Conservation (phyloP, 1,140 invertebrate species). For the Leucophenga varia region DNA sequence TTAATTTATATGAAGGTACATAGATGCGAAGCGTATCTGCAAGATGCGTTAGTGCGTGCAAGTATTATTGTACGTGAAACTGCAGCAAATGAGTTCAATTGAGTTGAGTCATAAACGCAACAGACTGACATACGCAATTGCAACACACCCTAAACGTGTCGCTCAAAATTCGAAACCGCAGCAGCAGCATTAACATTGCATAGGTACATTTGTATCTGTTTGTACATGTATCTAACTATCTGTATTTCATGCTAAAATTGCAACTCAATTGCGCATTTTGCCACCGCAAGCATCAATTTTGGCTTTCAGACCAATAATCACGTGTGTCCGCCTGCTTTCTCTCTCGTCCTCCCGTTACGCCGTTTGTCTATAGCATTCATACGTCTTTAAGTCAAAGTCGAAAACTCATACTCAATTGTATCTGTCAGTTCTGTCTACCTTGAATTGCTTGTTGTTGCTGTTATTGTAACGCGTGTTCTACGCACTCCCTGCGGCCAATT, state of each 20-base stretch:
- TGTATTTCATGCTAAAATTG: constrained; percentile 30
- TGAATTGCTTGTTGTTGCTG: no score
- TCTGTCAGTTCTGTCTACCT: no score
- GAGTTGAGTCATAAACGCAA: not conserved
- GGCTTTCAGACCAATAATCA: constrained; percentile 34
- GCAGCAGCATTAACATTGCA: constrained; percentile 10
- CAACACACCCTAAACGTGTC: constrained; percentile 49
- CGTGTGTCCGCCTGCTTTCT: constrained; percentile 21
- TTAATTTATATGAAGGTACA: constrained; percentile 19
- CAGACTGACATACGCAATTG: no score
- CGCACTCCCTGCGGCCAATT: constrained; percentile 47
- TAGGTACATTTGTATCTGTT: constrained; percentile 3
- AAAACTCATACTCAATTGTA: no score
- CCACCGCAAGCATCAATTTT: constrained; percentile 50
- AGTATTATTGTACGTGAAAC: no score
- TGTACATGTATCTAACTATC: constrained; percentile 27
- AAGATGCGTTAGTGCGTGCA: constrained; percentile 1
- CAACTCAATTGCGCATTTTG: constrained; percentile 53
- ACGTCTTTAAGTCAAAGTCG: no score
- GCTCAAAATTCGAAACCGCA: constrained; percentile 47
- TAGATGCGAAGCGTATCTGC: not conserved
- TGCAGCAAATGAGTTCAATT: constrained; percentile 8
- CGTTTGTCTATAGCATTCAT: no score
- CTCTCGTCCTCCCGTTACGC: not conserved
- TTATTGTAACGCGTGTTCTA: constrained; percentile 1